phyloP scores from a whole-genome alignment of 2,888 invertebrate genomes.

The Calameuta filiformis region DNA sequence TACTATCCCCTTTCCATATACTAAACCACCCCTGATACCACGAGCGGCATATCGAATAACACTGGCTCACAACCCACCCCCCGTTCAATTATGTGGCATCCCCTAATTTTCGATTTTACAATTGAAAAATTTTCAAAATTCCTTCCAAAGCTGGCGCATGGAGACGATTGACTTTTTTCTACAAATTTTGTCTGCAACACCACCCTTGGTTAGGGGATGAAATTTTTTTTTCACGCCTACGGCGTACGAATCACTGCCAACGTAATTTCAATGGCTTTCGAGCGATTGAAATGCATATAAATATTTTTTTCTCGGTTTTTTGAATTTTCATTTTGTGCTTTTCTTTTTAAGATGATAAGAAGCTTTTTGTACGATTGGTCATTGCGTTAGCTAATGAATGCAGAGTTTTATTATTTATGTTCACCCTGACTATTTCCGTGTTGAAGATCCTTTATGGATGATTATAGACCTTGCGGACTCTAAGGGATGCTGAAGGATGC shows the following conservation, averaged over 20 bases:
- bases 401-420: background rate
- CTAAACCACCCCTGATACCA: background rate
- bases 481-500: background rate
- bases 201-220: background rate
- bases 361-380: background rate
- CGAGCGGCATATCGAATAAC: background rate
- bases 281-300: background rate
- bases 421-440: background rate
- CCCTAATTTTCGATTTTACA: slow-evolving; percentile 1
- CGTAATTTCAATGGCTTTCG: background rate
- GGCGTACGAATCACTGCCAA: background rate
- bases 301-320: background rate
- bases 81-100: background rate
- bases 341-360: too few relatives aligned
- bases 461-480: background rate
- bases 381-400: background rate
- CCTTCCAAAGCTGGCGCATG: background rate
- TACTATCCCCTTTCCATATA: background rate
- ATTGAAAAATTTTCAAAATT: background rate
- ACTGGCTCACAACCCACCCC: background rate
- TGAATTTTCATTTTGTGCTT: background rate
- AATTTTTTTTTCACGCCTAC: background rate
- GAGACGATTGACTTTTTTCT: too few relatives aligned
- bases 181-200: background rate
- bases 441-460: background rate